Percentiles rank a stretch among this genome's conserved stretches.
These are phyloP conservation scores for Gorilla gorilla DNA, from an alignment of 2,113 vertebrate genomes.

Conservation along the genomic window DNA sequence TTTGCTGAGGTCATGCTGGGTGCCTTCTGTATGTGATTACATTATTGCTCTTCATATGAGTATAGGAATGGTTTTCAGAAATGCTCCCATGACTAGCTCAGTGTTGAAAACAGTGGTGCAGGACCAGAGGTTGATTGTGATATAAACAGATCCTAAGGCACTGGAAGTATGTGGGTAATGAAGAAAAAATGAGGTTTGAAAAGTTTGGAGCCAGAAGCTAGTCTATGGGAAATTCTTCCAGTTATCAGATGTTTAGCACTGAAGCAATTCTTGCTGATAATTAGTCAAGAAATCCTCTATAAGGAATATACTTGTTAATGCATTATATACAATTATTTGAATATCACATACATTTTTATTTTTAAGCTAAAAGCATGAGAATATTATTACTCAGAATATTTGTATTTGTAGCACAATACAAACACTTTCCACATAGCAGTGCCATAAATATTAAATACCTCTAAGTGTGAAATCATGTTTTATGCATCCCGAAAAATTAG, in stretches of 20 bases:
- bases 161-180: background rate
- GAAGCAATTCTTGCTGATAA: background rate
- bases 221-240: background rate
- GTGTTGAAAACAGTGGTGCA: background rate
- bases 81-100: background rate
- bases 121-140: background rate
- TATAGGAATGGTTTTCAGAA: background rate
- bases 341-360: background rate
- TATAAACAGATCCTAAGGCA: background rate
- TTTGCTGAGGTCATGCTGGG: background rate
- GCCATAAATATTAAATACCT: background rate
- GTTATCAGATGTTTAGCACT: background rate
- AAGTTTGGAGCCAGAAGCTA: background rate
- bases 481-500: background rate
- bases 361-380: background rate
- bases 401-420: background rate
- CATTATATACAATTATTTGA: background rate
- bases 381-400: background rate
- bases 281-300: background rate
- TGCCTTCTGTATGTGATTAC: background rate
- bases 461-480: background rate
- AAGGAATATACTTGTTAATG: background rate
- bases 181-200: background rate
- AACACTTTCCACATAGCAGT: background rate
- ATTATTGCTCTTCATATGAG: background rate